Evolutionary conservation across 2,113 vertebrate species (phyloP).

Genomic region (Eleginops maclovinus): DNA sequence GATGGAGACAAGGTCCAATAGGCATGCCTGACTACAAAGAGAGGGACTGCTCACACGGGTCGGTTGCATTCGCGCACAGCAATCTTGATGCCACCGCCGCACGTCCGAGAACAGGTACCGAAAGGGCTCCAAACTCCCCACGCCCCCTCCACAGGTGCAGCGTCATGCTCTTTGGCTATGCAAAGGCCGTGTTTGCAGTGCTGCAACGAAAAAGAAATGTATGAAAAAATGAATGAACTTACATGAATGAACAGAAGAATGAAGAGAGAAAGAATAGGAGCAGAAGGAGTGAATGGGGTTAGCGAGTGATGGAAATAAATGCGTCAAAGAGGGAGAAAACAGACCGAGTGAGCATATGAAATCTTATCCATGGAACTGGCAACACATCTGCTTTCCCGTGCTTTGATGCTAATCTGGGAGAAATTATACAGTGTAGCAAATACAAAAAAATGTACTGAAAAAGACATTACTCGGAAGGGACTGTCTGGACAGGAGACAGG

Average conservation of each 20-base stretch:
- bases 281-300: not conserved
- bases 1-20: conserved; percentile 64
- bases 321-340: not conserved
- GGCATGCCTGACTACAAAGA: conserved; percentile 69
- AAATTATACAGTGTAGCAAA: conserved; percentile 59
- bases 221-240: not conserved
- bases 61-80: conserved; percentile 94
- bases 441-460: conserved; percentile 38
- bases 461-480: conserved; percentile 20
- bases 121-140: conserved; percentile 98
- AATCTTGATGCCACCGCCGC: conserved; percentile 95
- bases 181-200: conserved; percentile 96
- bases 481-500: conserved; percentile 40
- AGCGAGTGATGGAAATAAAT: not conserved
- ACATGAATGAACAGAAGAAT: not conserved
- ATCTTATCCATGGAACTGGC: conserved; percentile 48
- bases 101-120: conserved; percentile 94
- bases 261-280: not conserved
- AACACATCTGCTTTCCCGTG: conserved; percentile 52
- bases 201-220: conserved; percentile 72
- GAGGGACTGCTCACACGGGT: conserved; percentile 89
- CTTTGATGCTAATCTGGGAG: conserved; percentile 70
- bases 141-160: conserved; percentile 86
- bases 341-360: conserved; percentile 31
- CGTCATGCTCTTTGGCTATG: conserved; percentile 91